Base-by-base conservation (phyloP, 1,140 invertebrate species). In the Archegozetes longisetosus region DNA sequence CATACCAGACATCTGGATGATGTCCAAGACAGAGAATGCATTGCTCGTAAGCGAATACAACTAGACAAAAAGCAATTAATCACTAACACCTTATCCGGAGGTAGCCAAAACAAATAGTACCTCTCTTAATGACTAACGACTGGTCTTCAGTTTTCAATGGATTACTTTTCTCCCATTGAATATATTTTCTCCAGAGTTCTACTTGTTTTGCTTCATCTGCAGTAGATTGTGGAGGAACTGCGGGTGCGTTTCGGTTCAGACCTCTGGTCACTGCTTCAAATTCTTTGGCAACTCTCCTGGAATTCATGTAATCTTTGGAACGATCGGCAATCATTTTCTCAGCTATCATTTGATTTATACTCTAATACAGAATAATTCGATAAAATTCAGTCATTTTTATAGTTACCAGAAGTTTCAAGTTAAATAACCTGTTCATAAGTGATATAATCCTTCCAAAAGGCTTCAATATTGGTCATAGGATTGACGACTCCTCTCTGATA, bases 181-280 rank as follows among this genome's bases (percentile, higher is more conserved):
- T 97, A 69, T 97, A 98, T 68, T 96, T 96, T 72, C 96, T 96
- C 95, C 96, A 99, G n/a, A 97, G 70, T 67, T 97, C 92, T 53
- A 96, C 88, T 87, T 93, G 66, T 77, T 91, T 92, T 53, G 85
- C 76, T 77, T 98, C 91, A 72, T 98, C 91, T 2, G 85, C 80
- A 62, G 83, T 82, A 47, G 88, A 85, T 26, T 62, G 87, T 0
- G 94, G 93, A 32, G 94, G 94, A 1, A 94, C 82, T 53, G 91
- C 92, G 0, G 93, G 92, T 62, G 87, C 81, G 74, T 91, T 93
- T 56, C 91, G 79, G 72, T 98, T 98, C 0, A 98, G 74, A 0
- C 93, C 94, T 68, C 93, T 78, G 0, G 93, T 97, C 26, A 92
- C 83, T 0, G 85, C 86, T 75, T 98, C 95, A 67, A 96, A 79